Conservation (phyloP, 1,140 invertebrate genomes). For the Cecropterus lyciades region DNA sequence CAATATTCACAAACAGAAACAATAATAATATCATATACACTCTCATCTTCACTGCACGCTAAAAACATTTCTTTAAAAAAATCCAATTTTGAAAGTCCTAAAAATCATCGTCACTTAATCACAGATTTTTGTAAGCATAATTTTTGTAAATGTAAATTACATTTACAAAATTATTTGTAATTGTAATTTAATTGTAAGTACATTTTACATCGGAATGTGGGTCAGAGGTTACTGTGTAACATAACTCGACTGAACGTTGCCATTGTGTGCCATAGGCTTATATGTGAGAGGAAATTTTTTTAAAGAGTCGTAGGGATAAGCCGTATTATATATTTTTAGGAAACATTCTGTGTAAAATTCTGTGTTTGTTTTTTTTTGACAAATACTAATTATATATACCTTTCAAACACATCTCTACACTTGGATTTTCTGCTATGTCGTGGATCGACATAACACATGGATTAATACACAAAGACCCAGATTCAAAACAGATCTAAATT, state of each 20-base stretch:
- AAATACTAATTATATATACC: no score
- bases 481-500: no score
- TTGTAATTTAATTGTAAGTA: no score
- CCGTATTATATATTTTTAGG: neutral
- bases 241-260: constrained; percentile 69
- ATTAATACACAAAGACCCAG: no score
- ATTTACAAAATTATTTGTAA: neutral
- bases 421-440: no score
- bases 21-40: constrained; percentile 53
- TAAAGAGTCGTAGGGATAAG: constrained; percentile 57
- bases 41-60: constrained; percentile 68
- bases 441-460: no score
- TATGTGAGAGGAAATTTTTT: constrained; percentile 65
- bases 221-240: constrained; percentile 64
- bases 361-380: no score
- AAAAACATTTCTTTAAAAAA: constrained; percentile 45
- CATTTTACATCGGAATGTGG: constrained; percentile 47
- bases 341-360: no score
- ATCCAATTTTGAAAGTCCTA: constrained; percentile 13
- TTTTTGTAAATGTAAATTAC: neutral
- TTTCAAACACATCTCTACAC: no score
- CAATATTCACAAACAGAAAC: constrained; percentile 51
- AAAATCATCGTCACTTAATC: constrained; percentile 32
- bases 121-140: neutral
- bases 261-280: constrained; percentile 75